Percentiles rank a stretch among this genome's conserved stretches.
Conservation (phyloP, 2,113 vertebrate genomes). For the Gobio gobio region DNA sequence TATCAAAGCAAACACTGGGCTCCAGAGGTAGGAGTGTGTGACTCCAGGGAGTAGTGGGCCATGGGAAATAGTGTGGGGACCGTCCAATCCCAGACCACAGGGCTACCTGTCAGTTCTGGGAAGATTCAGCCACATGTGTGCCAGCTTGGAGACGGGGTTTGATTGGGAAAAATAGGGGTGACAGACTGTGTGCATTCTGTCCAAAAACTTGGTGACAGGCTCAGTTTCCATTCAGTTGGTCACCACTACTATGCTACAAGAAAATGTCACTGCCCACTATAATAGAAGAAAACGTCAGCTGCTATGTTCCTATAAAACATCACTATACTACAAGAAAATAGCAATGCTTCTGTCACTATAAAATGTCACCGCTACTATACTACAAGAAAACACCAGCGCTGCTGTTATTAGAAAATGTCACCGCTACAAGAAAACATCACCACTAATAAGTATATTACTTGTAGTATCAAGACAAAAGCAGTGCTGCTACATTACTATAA, state of each 20-base stretch:
- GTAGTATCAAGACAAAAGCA: not conserved
- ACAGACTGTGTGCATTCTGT: not conserved
- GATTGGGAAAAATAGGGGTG: slow-evolving; percentile 1
- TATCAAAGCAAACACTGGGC: slow-evolving; percentile 59
- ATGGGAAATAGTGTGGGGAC: not conserved
- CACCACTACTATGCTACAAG: not conserved
- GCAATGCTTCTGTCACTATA: too few species aligned
- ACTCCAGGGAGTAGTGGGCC: slow-evolving; percentile 5
- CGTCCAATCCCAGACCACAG: not conserved
- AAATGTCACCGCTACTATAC: not conserved
- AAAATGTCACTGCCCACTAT: not conserved
- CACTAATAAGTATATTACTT: too few species aligned
- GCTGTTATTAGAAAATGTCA: not conserved
- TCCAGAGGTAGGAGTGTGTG: slow-evolving; percentile 33
- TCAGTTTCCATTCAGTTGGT: not conserved
- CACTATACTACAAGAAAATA: not conserved
- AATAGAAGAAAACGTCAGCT: not conserved
- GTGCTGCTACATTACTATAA: too few species aligned
- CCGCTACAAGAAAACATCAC: not conserved
- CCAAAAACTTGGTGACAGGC: not conserved
- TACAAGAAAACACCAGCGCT: not conserved
- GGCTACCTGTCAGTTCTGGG: slow-evolving; percentile 4
- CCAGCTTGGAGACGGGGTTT: not conserved
- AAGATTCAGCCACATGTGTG: not conserved
- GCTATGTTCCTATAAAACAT: too few species aligned